These are phyloP conservation scores for Acronicta aceris DNA, from an alignment of 2,888 invertebrate species.

Conservation along the genomic window DNA sequence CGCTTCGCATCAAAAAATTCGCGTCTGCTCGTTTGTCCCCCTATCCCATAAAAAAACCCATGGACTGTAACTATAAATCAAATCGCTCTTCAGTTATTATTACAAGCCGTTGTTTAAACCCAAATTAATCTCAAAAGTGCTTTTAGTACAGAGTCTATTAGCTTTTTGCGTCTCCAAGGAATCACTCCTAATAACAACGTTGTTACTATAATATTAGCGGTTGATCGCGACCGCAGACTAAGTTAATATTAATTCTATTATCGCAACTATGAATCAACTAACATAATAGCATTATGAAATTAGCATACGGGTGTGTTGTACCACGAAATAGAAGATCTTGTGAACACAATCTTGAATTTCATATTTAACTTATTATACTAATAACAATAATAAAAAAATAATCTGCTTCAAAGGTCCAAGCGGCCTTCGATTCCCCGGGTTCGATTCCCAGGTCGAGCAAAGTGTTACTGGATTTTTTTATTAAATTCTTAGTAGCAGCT, in stretches of 20 bases:
- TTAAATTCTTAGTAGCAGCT: too few relatives aligned
- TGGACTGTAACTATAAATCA: background rate
- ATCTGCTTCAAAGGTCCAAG: too few relatives aligned
- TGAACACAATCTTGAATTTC: background rate
- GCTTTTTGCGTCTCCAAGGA: constrained; percentile 10
- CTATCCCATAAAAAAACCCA: too few relatives aligned
- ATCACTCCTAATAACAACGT: background rate
- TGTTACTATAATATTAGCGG: background rate
- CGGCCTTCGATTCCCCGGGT: too few relatives aligned
- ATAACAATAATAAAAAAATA: too few relatives aligned
- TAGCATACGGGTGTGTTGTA: constrained; percentile 8
- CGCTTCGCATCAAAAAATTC: too few relatives aligned
- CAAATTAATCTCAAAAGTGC: constrained; percentile 4
- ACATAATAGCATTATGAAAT: constrained; percentile 32
- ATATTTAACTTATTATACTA: too few relatives aligned
- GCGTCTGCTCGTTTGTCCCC: too few relatives aligned
- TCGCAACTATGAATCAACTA: constrained; percentile 16
- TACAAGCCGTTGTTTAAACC: background rate
- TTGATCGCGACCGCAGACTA: constrained; percentile 1
- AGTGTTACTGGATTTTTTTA: too few relatives aligned
- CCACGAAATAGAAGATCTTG: background rate
- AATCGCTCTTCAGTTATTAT: background rate
- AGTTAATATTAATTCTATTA: constrained; percentile 33
- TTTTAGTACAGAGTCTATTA: constrained; percentile 7
- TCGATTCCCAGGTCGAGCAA: too few relatives aligned